These are phyloP conservation scores for Papilio helenus DNA, from an alignment of 1,140 invertebrate genomes.

Conservation along the genomic window DNA sequence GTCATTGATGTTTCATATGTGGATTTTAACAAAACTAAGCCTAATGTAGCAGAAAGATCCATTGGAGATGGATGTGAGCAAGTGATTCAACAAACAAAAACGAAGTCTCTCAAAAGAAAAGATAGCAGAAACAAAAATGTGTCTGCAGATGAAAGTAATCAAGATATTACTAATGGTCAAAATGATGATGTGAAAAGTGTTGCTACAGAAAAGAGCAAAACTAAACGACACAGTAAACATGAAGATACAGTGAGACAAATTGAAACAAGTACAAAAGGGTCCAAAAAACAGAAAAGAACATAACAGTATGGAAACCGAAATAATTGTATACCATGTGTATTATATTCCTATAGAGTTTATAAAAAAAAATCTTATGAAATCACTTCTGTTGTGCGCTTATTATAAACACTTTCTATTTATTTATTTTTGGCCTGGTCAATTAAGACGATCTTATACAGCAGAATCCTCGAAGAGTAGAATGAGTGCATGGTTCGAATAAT, in stretches of 20 bases:
- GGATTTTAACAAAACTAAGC: slow-evolving; percentile 73
- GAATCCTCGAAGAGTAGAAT: too few species aligned
- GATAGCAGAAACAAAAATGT: slow-evolving; percentile 42
- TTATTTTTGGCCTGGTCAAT: neutral
- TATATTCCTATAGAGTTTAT: slow-evolving; percentile 10
- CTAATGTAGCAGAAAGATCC: slow-evolving; percentile 52
- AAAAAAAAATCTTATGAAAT: slow-evolving; percentile 14
- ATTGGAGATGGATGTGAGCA: slow-evolving; percentile 53
- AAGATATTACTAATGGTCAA: slow-evolving; percentile 46
- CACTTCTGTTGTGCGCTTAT: neutral
- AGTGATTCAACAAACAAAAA: slow-evolving; percentile 47
- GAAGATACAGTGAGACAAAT: slow-evolving; percentile 50
- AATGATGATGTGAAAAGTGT: slow-evolving; percentile 45
- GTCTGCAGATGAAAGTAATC: slow-evolving; percentile 22
- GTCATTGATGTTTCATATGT: slow-evolving; percentile 64
- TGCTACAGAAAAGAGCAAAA: slow-evolving; percentile 52
- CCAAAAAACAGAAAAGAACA: slow-evolving; percentile 56
- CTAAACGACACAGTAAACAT: slow-evolving; percentile 57
- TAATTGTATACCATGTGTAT: slow-evolving; percentile 5
- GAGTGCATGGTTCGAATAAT: too few species aligned
- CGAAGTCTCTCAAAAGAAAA: slow-evolving; percentile 44
- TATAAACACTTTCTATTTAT: neutral
- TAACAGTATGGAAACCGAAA: slow-evolving; percentile 1
- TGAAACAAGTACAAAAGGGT: slow-evolving; percentile 46
- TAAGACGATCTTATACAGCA: too few species aligned